Evolutionary conservation across 1,140 invertebrate genomes (phyloP), one percentile per base, ranked within the genome.

Genomic region (Notospermus geniculatus): DNA sequence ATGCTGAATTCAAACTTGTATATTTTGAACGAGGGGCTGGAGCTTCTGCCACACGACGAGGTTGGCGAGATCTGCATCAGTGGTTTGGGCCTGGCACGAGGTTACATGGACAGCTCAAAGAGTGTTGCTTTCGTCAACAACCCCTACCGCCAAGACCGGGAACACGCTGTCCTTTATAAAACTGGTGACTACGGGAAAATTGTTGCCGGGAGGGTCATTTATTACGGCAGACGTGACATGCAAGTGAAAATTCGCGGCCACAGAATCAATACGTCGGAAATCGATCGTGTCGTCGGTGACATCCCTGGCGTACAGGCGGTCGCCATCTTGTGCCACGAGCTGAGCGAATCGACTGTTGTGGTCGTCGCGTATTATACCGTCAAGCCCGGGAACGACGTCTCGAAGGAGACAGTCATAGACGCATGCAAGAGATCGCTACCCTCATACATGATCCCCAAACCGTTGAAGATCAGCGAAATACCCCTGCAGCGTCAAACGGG

Each of bases 171-270:
- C 1, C 80, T 93, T 0, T 94, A 91, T 74, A 85, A 87, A 36
- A 94, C 91, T 1, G 92, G 92, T 0, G 92, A 94, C 75, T 93
- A 87, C 70, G 92, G 89, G 0, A 84, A 85, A 17, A 82, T 92
- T 7, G 82, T 87, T n/a, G 89, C 90, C 57, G 88, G 85, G 0
- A 28, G 45, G 9, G 70, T 90, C 45, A 45, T 71, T 25, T 94
- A 89, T 70, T 89, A 92, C 70, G 92, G 92, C 0, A 84, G 92
- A 41, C 88, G 88, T 0, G 92, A 94, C 79, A 90, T 90, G 0
- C 92, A 94, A 78, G 85, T 66, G 41, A 94, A 94, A 81, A 88
- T 94, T 13, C 80, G 91, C 58, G 92, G 92, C 15, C 89, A 93
- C 70, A 80, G 91, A 23, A 89, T 94, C 0, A 91, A 94, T 70